Conservation (phyloP, 2,113 vertebrate species). For the Bubalus kerabau region DNA sequence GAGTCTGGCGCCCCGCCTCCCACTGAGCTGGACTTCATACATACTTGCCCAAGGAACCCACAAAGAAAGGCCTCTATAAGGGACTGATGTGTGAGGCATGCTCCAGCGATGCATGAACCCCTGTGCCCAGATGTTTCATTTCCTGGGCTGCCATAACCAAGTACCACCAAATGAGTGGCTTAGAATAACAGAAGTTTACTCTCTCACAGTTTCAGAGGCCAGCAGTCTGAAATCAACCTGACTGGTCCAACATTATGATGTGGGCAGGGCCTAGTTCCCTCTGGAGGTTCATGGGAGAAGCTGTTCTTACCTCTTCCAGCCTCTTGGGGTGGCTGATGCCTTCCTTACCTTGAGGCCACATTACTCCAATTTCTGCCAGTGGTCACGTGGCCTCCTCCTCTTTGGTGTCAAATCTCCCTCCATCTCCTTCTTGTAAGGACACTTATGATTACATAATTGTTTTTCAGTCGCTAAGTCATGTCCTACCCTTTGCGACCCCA, state of each 20-base stretch:
- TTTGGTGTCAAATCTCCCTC: not conserved
- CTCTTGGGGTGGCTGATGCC: not conserved
- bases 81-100: not conserved
- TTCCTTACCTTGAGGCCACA: not conserved
- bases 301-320: not conserved
- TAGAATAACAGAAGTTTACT: not conserved
- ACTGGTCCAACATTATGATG: not conserved
- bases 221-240: not conserved
- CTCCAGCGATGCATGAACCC: too few species aligned
- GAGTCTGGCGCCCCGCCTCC: not conserved
- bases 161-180: rapidly evolving
- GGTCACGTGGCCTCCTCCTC: not conserved
- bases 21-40: too few species aligned
- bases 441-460: not conserved
- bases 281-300: not conserved
- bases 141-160: not conserved
- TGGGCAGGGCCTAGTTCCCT: not conserved
- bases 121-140: not conserved
- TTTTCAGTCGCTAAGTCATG: not conserved
- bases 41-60: not conserved
- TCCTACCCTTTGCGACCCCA: rapidly evolving
- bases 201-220: not conserved
- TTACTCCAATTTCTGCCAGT: too few species aligned
- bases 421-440: not conserved
- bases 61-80: not conserved